Base-by-base conservation (phyloP, 1,140 invertebrate species). In the Rhagoletis pomonella region DNA sequence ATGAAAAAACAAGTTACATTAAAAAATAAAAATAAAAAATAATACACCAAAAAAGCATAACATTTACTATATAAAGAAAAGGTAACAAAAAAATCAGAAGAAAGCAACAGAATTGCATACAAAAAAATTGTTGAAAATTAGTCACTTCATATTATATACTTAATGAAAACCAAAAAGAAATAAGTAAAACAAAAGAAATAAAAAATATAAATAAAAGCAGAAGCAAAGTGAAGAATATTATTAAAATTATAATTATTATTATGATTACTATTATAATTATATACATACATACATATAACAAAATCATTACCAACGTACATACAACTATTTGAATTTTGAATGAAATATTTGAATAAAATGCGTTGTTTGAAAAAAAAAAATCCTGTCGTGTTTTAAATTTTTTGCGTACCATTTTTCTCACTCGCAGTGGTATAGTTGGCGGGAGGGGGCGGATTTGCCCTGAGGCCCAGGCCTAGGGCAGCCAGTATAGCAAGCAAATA, bases 301-400 rank as follows among this genome's bases (percentile, higher is more conserved):
- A 81, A 81, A 81, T 50, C 73, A 81, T 81, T 81, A 81, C 73
- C 73, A 81, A 81, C 73, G 73, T 81, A 81, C 73, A 81, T 81
- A 81, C 73, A 81, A 81, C 73, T 81, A 81, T 58, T 81, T 81
- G 19, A 81, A 81, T 81, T 81, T 81, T 81, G 73, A 81, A 81
- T 81, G 73, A 81, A 81, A 81, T 81, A 81, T 81, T 81, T 81
- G 73, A 81, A 81, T 81, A 81, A 81, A 81, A 81, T 81, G 73
- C 73, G 73, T 81, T 81, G 73, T 81, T 81, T 81, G 47, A 69
- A 29, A 12, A 12, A 69, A 81, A 73, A 73, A 73, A 17, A 62
- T 17, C 10, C 60, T 62, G 10, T 14, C 17, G 60, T 14, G 17
- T 55, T 55, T 55, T 69, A 69, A 69, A 29, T 55, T 55, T 55